Base-by-base conservation (phyloP, 1,140 invertebrate species). In the Macrostomum lignano region DNA sequence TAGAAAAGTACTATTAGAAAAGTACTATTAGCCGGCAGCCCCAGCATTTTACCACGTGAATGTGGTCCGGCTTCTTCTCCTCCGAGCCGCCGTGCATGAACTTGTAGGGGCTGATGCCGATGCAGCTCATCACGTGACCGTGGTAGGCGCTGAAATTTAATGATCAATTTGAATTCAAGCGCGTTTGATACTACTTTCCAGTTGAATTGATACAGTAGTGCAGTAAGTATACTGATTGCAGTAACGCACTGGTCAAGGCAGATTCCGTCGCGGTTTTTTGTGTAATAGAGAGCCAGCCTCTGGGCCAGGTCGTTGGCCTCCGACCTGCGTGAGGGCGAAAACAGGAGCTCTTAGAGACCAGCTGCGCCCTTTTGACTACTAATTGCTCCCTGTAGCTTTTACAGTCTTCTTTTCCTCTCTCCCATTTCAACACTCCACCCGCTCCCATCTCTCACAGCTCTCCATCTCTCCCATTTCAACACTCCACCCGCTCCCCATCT, bases 221-320 rank as follows among this genome's bases (percentile, higher is more conserved):
- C n/a, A n/a, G n/a, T n/a, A n/a, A n/a, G n/a, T n/a, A n/a, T n/a
- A n/a, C n/a, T n/a, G n/a, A n/a, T n/a, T n/a, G n/a, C n/a, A n/a
- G n/a, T n/a, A n/a, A n/a, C n/a, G 78, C 68, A 94, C 86, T 91
- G 78, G 51, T 96, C 82, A 10, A 94, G 51, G 0, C 75, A 73
- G 42, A 96, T 75, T 22, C 88, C 66, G 49, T 96, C 82, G 42
- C 71, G 68, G 30, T 72, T 67, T 39, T 72, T 70, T 2, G 82
- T 93, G 48, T 86, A 72, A 26, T 76, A 68, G 36, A 72, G 64
- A 1, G 84, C 78, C 25, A 98, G 59, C 28, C 84, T 66, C 4
- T 96, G 51, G 0, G 88, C 88, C 40, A 98, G 61, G 60, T 98
- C 88, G 60, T 96, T 98, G 2, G 88, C 84, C 62, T 96, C 86